Conservation (phyloP, 2,797 vertebrate species). For the Echeneis naucrates region DNA sequence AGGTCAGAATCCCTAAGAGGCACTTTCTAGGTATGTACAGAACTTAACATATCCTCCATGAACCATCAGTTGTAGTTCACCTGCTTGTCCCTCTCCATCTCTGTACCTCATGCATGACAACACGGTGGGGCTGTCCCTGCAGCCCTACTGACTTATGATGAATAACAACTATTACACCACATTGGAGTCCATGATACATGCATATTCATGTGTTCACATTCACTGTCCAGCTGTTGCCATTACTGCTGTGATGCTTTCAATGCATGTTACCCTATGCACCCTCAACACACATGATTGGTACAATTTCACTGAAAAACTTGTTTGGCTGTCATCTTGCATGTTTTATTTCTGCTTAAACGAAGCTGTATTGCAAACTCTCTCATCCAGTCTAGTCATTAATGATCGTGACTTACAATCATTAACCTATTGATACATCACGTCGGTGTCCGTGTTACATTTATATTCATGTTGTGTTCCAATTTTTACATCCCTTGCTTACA, state of each 20-base stretch:
- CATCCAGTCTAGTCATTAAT: neutral
- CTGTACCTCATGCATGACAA: constrained; percentile 59
- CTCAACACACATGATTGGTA: neutral
- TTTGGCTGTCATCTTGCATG: constrained; percentile 33
- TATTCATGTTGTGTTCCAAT: too few relatives aligned
- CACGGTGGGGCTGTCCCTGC: constrained; percentile 5
- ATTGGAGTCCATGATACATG: constrained; percentile 42
- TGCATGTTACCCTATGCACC: constrained; percentile 44
- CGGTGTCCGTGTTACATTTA: too few relatives aligned
- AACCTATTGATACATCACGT: constrained; percentile 13
- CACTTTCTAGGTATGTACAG: constrained; percentile 96
- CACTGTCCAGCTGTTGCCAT: neutral
- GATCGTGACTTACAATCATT: neutral
- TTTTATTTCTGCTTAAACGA: constrained; percentile 6
- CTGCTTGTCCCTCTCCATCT: constrained; percentile 45
- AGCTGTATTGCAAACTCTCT: neutral
- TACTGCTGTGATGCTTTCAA: constrained; percentile 4
- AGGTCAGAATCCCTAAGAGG: constrained; percentile 92
- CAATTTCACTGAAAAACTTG: neutral
- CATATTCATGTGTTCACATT: constrained; percentile 1
- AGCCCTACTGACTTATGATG: neutral
- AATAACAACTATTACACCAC: constrained; percentile 45
- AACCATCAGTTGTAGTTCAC: constrained; percentile 72
- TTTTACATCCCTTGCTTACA: neutral
- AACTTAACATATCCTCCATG: constrained; percentile 65